Evolutionary conservation across 1,140 invertebrate genomes (phyloP).

Genomic region (Amphibalanus amphitrite): DNA sequence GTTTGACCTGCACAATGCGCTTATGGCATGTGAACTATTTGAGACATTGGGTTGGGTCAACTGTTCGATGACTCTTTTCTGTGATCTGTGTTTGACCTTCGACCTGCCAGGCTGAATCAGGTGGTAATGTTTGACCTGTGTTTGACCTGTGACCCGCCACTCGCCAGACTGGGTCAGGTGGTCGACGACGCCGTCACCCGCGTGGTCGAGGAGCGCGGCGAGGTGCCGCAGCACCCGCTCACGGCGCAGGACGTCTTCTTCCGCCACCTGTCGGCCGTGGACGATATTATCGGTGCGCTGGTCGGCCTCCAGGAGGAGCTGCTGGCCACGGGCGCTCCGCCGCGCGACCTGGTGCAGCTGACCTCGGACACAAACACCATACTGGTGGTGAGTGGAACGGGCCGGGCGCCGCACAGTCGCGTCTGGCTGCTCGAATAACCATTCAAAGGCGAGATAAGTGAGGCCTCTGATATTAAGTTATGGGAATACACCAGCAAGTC

Average conservation of each 20-base stretch:
- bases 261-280: constrained; percentile 14
- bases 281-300: constrained; percentile 16
- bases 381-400: background rate
- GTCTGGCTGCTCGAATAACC: too few relatives aligned
- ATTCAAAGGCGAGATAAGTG: too few relatives aligned
- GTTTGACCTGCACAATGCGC: too few relatives aligned
- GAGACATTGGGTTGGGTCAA: too few relatives aligned
- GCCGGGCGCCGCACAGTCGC: too few relatives aligned
- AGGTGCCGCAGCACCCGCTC: constrained; percentile 33
- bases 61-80: too few relatives aligned
- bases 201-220: constrained; percentile 33
- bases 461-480: too few relatives aligned
- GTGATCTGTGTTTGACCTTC: too few relatives aligned
- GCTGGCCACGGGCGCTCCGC: background rate
- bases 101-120: background rate
- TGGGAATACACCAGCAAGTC: too few relatives aligned
- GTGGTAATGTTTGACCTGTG: background rate
- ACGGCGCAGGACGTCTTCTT: constrained; percentile 34
- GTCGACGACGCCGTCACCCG: constrained; percentile 39
- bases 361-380: background rate
- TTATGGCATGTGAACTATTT: too few relatives aligned
- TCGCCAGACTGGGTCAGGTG: constrained; percentile 18
- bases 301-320: constrained; percentile 15
- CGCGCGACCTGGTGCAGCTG: background rate
- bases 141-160: background rate